Evolutionary conservation across 2,888 invertebrate species (phyloP).

Genomic region (Gastracanthus pulcherrimus): DNA sequence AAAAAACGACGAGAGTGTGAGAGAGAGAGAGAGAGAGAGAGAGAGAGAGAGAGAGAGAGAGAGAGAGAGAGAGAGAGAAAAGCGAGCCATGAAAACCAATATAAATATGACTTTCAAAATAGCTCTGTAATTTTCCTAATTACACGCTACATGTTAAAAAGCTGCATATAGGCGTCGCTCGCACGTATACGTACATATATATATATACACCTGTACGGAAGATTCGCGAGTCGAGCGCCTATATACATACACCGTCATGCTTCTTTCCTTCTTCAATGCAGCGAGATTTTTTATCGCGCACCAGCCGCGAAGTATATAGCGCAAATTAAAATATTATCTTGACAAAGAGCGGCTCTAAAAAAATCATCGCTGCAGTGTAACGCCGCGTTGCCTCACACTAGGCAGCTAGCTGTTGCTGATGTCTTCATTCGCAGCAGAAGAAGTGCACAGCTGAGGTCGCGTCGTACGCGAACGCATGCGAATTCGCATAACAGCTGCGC

Average conservation of each 20-base stretch:
- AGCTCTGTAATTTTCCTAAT: conserved; percentile 58
- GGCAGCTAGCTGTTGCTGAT: too few relatives aligned
- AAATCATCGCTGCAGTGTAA: not conserved
- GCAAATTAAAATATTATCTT: conserved; percentile 49
- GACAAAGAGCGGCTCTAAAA: conserved; percentile 35
- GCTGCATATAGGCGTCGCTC: conserved; percentile 25
- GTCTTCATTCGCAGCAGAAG: conserved; percentile 56
- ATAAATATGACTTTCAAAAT: conserved; percentile 57
- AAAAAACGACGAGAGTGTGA: not conserved
- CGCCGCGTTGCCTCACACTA: not conserved
- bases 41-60: not conserved
- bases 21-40: not conserved
- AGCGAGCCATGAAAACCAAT: conserved; percentile 51
- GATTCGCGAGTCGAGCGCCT: not conserved
- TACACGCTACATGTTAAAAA: conserved; percentile 44
- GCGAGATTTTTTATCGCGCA: conserved; percentile 38
- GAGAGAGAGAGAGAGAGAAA: conserved; percentile 23
- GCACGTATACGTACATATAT: not conserved
- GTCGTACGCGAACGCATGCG: too few relatives aligned
- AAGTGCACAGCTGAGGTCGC: not conserved
- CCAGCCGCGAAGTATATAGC: not conserved
- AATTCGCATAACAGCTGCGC: conserved; percentile 59
- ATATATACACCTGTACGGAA: not conserved
- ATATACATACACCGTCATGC: not conserved
- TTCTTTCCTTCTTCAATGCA: not conserved